Evolutionary conservation across 1,140 invertebrate genomes (phyloP).

Genomic region (Heliothis virescens): DNA sequence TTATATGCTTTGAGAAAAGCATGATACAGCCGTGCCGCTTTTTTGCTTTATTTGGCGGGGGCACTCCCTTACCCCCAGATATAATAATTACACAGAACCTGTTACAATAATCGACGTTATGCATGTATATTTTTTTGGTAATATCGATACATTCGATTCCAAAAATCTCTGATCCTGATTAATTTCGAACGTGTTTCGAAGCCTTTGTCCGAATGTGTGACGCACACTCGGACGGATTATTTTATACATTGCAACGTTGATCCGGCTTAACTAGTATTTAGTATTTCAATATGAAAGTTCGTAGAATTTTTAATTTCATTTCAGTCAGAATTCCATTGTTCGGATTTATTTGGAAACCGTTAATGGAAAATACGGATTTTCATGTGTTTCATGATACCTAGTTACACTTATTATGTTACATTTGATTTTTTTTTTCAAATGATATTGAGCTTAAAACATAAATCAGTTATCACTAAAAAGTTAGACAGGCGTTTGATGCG

Average conservation of each 20-base stretch:
- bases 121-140: not conserved
- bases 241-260: conserved; percentile 24
- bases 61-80: no score
- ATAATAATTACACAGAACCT: no score
- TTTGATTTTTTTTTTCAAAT: no score
- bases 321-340: not conserved
- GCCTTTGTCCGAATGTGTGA: not conserved
- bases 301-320: conserved; percentile 1
- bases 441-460: no score
- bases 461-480: no score
- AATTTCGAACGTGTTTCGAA: conserved; percentile 11
- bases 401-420: no score
- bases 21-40: no score
- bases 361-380: not conserved
- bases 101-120: no score
- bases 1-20: no score
- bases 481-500: no score
- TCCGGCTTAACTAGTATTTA: conserved; percentile 25
- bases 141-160: not conserved
- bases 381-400: not conserved
- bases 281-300: conserved; percentile 9
- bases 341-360: not conserved
- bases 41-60: no score
- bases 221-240: not conserved
- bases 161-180: not conserved